Evolutionary conservation across 2,888 invertebrate species (phyloP).

Genomic region (Polyommatus icarus): DNA sequence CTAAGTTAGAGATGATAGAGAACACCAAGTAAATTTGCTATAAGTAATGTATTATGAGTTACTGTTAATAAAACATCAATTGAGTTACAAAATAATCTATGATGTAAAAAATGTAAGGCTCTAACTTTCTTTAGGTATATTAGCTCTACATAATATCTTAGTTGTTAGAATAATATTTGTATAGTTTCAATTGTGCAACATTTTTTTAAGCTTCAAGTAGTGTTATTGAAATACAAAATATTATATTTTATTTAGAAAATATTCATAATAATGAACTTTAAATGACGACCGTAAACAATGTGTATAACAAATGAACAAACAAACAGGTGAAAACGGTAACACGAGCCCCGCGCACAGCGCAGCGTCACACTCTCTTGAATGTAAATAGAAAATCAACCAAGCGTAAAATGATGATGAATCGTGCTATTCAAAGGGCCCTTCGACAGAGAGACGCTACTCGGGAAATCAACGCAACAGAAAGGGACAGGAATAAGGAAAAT

Average conservation of each 20-base stretch:
- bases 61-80: not conserved
- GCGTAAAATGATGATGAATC: constrained; percentile 81
- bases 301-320: not conserved
- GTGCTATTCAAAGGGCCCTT: constrained; percentile 65
- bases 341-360: constrained; percentile 44
- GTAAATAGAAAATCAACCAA: constrained; percentile 77
- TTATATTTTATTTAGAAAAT: not conserved
- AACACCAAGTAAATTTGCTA: not conserved
- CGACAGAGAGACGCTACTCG: constrained; percentile 55
- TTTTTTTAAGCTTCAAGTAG: not conserved
- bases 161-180: too few species aligned
- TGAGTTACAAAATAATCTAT: too few species aligned
- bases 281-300: not conserved
- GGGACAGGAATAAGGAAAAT: constrained; percentile 65
- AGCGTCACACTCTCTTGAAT: constrained; percentile 46
- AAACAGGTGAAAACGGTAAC: constrained; percentile 39
- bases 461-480: constrained; percentile 48
- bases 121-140: too few species aligned
- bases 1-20: not conserved
- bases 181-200: not conserved
- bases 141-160: too few species aligned
- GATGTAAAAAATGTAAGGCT: too few species aligned
- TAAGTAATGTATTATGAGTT: not conserved
- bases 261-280: not conserved
- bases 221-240: too few species aligned